phyloP scores from a whole-genome alignment of 2,888 invertebrate genomes.

The Hyles lineata region DNA sequence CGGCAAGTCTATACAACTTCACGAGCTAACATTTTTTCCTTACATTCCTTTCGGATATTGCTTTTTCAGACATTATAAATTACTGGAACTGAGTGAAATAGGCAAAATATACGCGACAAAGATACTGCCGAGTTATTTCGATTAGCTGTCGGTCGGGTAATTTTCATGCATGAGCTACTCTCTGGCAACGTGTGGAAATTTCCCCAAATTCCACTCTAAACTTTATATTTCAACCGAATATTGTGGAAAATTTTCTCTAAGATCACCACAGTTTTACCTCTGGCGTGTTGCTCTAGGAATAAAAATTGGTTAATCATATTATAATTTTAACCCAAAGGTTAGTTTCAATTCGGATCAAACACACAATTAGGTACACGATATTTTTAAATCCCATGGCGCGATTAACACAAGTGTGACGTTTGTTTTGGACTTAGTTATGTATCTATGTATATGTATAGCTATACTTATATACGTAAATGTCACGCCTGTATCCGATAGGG shows the following conservation, averaged over 20 bases:
- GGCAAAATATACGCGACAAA: background rate
- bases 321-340: no score
- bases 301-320: background rate
- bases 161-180: slow-evolving; percentile 18
- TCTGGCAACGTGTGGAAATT: slow-evolving; percentile 12
- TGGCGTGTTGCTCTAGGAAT: background rate
- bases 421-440: no score
- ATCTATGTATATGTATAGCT: no score
- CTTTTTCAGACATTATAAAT: background rate
- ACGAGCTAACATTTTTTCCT: background rate
- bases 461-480: no score
- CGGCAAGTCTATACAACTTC: background rate
- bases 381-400: no score
- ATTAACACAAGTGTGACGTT: no score
- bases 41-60: background rate
- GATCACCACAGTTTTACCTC: slow-evolving; percentile 23
- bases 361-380: no score
- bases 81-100: background rate
- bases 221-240: slow-evolving; percentile 21
- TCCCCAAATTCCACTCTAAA: slow-evolving; percentile 15
- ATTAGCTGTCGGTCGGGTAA: background rate
- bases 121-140: slow-evolving; percentile 5
- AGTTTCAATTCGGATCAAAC: no score
- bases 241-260: slow-evolving; percentile 17
- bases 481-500: no score